Conservation (phyloP, 2,888 invertebrate genomes). For the Tillus elongatus region DNA sequence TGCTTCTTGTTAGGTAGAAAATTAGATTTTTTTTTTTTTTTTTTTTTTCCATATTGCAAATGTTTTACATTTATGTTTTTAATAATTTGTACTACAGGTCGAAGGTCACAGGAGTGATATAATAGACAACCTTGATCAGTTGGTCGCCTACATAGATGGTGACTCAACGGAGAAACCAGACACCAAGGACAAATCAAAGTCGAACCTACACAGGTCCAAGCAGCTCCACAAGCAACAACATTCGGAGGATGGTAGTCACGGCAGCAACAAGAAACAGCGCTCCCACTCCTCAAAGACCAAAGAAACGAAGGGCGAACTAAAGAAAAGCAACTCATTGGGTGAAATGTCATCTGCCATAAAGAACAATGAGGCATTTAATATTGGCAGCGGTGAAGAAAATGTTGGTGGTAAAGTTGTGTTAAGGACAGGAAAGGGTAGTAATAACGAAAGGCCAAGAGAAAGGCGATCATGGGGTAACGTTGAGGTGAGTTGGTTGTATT, state of each 20-base stretch:
- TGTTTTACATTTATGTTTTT: no score
- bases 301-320: constrained; percentile 40
- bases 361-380: constrained; percentile 50
- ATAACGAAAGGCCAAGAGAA: constrained; percentile 31
- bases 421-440: constrained; percentile 28
- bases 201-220: constrained; percentile 28
- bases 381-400: constrained; percentile 36
- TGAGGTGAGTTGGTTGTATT: constrained; percentile 31
- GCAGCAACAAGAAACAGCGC: constrained; percentile 22
- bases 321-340: constrained; percentile 71
- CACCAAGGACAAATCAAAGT: constrained; percentile 24
- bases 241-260: constrained; percentile 39
- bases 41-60: not conserved
- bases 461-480: constrained; percentile 35
- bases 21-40: no score
- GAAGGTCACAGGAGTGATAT: constrained; percentile 71
- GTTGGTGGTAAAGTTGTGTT: constrained; percentile 24
- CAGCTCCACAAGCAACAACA: constrained; percentile 30
- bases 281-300: constrained; percentile 21
- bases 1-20: no score
- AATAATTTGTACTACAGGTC: constrained; percentile 39
- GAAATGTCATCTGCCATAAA: constrained; percentile 70
- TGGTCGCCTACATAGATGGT: constrained; percentile 71
- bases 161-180: constrained; percentile 46
- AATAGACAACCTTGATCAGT: constrained; percentile 58